Evolutionary conservation across 35 echinoderm and acorn worm species (phyloP).

Genomic region (Lytechinus pictus): DNA sequence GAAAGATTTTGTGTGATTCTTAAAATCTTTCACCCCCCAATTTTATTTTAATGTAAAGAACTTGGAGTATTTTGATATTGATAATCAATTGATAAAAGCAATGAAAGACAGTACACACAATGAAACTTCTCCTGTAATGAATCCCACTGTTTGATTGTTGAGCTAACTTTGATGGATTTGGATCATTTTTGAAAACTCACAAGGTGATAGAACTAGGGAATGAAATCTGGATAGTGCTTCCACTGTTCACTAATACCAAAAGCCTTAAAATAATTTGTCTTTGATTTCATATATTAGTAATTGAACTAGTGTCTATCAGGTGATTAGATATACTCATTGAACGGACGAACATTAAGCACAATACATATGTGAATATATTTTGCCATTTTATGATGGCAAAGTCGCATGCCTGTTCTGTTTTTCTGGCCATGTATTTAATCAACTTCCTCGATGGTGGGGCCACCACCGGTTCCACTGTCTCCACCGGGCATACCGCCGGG

Average conservation of each 20-base stretch:
- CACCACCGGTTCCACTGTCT: constrained; percentile 52
- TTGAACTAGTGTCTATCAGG: not conserved
- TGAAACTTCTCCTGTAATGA: not conserved
- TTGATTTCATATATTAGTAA: not conserved
- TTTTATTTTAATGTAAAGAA: not conserved
- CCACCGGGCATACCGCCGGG: constrained; percentile 58
- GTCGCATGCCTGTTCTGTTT: not conserved
- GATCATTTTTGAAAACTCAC: too few species aligned
- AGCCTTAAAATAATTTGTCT: not conserved
- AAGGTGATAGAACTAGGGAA: too few species aligned
- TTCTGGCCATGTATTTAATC: constrained; percentile 51
- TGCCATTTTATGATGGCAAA: not conserved
- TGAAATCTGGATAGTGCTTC: too few species aligned
- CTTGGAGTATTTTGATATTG: not conserved
- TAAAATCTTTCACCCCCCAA: not conserved
- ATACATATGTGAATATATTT: not conserved
- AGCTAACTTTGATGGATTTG: too few species aligned
- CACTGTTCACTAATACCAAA: too few species aligned
- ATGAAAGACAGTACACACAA: not conserved
- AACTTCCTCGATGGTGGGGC: constrained; percentile 86
- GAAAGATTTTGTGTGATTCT: not conserved
- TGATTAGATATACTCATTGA: not conserved
- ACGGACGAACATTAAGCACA: not conserved
- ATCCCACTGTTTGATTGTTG: not conserved
- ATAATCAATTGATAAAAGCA: not conserved